Percentiles rank a stretch among this genome's conserved stretches.
These are phyloP conservation scores for Lordiphosa collinella DNA, from an alignment of 1,140 invertebrate genomes.

Conservation along the genomic window DNA sequence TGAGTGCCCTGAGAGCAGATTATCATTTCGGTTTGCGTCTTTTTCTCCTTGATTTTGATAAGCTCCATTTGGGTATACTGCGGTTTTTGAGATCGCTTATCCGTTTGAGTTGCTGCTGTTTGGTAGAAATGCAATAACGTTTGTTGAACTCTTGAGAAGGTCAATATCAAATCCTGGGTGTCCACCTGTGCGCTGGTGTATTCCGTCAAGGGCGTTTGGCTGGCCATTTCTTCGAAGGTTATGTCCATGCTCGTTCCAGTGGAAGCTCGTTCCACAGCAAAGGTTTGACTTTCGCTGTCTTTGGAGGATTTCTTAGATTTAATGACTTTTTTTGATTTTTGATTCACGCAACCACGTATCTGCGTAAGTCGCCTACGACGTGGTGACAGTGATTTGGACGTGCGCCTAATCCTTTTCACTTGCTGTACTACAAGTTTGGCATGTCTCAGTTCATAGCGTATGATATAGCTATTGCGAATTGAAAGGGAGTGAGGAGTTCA, in stretches of 20 bases:
- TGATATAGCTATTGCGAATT: conserved; percentile 12
- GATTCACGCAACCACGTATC: no score
- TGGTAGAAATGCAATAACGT: not conserved
- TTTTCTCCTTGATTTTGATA: not conserved
- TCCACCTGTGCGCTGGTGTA: conserved; percentile 6
- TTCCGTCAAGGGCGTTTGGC: conserved; percentile 4
- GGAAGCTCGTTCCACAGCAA: no score
- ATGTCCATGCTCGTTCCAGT: no score
- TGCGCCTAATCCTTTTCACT: not conserved
- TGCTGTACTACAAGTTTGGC: conserved; percentile 20
- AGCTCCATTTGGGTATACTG: conserved; percentile 14
- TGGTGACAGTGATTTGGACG: not conserved
- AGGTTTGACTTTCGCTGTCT: no score
- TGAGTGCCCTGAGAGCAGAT: not conserved
- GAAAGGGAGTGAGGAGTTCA: not conserved
- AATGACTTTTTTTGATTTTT: no score
- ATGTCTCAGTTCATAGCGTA: conserved; percentile 28
- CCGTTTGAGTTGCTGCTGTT: conserved; percentile 16
- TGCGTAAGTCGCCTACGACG: no score
- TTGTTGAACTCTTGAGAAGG: conserved; percentile 27
- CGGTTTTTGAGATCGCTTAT: not conserved
- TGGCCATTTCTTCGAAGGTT: no score
- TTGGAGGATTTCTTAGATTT: no score
- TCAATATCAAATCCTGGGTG: conserved; percentile 19
- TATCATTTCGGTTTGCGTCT: not conserved